Base-by-base conservation (phyloP, 2,888 invertebrate genomes). In the Stenurella melanura region DNA sequence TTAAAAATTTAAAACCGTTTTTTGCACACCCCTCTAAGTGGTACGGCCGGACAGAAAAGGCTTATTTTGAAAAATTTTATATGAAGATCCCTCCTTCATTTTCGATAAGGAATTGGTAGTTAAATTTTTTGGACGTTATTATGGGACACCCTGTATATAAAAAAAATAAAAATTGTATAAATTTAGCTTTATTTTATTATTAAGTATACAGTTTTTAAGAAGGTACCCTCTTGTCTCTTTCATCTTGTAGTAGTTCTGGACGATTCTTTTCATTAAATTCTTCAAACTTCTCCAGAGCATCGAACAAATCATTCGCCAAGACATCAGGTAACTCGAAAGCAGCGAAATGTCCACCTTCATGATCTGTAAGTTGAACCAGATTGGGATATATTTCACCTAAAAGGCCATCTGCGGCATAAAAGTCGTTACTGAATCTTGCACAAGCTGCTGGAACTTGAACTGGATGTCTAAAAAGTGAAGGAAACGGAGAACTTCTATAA, bases 321-420 rank as follows among this genome's bases (percentile, higher is more conserved):
- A 94, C 84, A 50, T 92, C 88, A 0, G 97, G 96, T 77, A 92
- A 90, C 87, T 97, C 96, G 74, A 96, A 90, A 0, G 96, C 96
- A 0, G 95, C 94, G 88, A 97, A 98, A 87, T 97, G 97, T 0
- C 97, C 97, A 1, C 92, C 90, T 0, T 92, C 90, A 42, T 93
- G 90, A 58, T 93, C 90, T 0, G 92, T 93, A 83, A 93, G 93
- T 69, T 93, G 94, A 5, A 95, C 89, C 70, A 96, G 88, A 88
- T 96, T 95, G 17, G 86, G 88, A 87, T 91, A 96, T 81, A 93
- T 93, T 1, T 91, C 87, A 30, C 89, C 87, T 1, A 95, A 84
- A 3, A 93, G 86, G 26, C 88, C 90, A 83, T 94, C 93, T 0
- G 95, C 91, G 11, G 90, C 87, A 79, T 92, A 92, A 0, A 90